Percentiles rank a stretch among this genome's conserved stretches.
phyloP scores from a whole-genome alignment of 2,113 vertebrate species.

The Phainopepla nitens region DNA sequence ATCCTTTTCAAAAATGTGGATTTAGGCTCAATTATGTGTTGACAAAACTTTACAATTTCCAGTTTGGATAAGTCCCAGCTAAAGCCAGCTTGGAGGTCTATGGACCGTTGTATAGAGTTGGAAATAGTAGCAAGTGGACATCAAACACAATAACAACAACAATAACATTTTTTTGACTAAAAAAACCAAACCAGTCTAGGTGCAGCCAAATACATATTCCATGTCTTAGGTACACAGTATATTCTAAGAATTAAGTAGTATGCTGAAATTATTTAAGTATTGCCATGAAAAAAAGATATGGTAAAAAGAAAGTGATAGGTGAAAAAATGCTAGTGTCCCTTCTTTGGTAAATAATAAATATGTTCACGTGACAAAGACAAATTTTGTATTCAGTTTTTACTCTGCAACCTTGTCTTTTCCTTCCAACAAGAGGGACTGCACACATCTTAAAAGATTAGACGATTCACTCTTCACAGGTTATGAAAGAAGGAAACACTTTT shows the following conservation, averaged over 20 bases:
- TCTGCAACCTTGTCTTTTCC: background rate
- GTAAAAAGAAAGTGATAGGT: background rate
- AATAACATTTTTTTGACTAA: rapidly evolving
- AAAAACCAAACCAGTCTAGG: background rate
- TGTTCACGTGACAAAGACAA: background rate
- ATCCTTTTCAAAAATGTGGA: background rate
- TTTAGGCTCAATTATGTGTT: background rate
- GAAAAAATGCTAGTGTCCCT: background rate
- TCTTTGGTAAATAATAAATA: background rate
- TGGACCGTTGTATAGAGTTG: background rate
- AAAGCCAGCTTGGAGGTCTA: background rate
- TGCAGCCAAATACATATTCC: background rate
- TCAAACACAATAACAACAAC: background rate
- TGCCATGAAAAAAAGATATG: background rate
- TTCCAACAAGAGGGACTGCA: background rate
- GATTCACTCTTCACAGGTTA: background rate
- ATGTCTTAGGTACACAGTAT: background rate
- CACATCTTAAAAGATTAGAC: background rate
- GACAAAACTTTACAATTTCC: background rate
- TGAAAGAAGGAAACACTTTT: background rate
- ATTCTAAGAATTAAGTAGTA: background rate
- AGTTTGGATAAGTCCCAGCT: background rate
- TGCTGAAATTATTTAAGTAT: background rate
- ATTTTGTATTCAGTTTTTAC: background rate
- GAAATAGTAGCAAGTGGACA: background rate